A percentile compares a stretch with the other conserved stretches of the same genome.
phyloP scores from a whole-genome alignment of 2,888 invertebrate genomes.

The Andrena camellia region DNA sequence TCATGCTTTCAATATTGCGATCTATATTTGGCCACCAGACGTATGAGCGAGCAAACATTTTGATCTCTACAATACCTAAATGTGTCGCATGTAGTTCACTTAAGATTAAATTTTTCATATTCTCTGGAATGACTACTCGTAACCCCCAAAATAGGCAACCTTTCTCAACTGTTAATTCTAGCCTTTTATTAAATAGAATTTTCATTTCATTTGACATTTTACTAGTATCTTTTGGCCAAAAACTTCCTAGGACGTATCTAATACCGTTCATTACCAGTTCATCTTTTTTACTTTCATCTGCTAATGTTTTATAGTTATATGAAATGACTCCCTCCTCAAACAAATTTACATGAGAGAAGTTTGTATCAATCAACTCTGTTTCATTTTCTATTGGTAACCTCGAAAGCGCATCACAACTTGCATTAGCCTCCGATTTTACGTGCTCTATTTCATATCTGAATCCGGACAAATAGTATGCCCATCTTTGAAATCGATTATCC shows the following conservation, averaged over 20 bases:
- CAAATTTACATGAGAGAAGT: slow-evolving; percentile 9
- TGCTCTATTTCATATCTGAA: slow-evolving; percentile 54
- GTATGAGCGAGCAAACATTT: slow-evolving; percentile 37
- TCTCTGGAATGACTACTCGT: background rate
- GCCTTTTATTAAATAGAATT: slow-evolving; percentile 29
- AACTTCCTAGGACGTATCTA: slow-evolving; percentile 5
- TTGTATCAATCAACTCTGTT: background rate
- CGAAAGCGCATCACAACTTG: slow-evolving; percentile 51
- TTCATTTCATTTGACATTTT: slow-evolving; percentile 27
- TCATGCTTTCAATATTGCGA: too few species aligned
- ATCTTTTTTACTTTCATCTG: slow-evolving; percentile 41
- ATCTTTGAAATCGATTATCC: slow-evolving; percentile 50
- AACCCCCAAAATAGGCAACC: slow-evolving; percentile 36
- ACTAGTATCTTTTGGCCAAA: slow-evolving; percentile 27
- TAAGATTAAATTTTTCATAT: background rate
- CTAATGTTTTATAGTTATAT: slow-evolving; percentile 8
- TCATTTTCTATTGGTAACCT: slow-evolving; percentile 38
- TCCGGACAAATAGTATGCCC: slow-evolving; percentile 54
- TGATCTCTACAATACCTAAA: slow-evolving; percentile 44
- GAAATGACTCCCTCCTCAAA: background rate
- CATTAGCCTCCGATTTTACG: slow-evolving; percentile 48
- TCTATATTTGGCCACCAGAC: slow-evolving; percentile 18
- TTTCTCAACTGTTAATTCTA: slow-evolving; percentile 43
- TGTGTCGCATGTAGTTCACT: slow-evolving; percentile 17
- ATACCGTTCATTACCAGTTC: slow-evolving; percentile 40